Evolutionary conservation across 2,113 vertebrate genomes (phyloP).

Genomic region (Tylochromis polylepis): DNA sequence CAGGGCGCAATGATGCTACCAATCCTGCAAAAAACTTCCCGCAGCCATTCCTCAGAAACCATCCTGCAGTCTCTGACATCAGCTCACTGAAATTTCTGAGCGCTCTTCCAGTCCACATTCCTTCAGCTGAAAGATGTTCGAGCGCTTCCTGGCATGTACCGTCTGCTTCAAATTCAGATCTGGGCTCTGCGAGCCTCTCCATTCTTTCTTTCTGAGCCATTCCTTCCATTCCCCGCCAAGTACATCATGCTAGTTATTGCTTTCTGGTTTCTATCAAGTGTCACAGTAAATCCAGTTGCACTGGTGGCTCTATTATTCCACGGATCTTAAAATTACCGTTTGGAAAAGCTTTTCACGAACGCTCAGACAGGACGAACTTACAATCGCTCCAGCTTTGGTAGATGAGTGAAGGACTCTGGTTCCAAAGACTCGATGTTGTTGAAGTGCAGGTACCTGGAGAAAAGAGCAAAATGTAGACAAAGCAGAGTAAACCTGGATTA

Average conservation of each 20-base stretch:
- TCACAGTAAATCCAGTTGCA: neutral
- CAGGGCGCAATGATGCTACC: neutral
- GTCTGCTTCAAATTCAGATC: neutral
- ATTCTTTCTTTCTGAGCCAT: neutral
- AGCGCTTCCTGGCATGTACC: neutral
- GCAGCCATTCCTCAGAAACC: neutral
- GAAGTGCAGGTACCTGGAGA: constrained; percentile 94
- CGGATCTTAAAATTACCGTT: neutral
- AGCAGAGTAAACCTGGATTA: constrained; percentile 12
- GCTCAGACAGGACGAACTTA: constrained; percentile 72
- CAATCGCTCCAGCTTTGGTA: constrained; percentile 96
- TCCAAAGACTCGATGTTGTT: constrained; percentile 97
- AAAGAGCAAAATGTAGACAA: constrained; percentile 19
- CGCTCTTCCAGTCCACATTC: neutral
- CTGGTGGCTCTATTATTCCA: neutral
- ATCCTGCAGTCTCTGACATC: neutral
- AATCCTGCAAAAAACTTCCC: neutral
- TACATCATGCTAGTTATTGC: neutral
- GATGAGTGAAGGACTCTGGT: constrained; percentile 88
- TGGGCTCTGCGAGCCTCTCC: neutral
- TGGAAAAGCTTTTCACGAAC: neutral
- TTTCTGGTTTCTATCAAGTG: neutral
- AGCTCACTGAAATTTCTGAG: neutral
- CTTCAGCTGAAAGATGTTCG: neutral
- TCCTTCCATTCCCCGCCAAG: neutral